Evolutionary conservation across 2,888 invertebrate species (phyloP).

Genomic region (Hypercompe scribonia): DNA sequence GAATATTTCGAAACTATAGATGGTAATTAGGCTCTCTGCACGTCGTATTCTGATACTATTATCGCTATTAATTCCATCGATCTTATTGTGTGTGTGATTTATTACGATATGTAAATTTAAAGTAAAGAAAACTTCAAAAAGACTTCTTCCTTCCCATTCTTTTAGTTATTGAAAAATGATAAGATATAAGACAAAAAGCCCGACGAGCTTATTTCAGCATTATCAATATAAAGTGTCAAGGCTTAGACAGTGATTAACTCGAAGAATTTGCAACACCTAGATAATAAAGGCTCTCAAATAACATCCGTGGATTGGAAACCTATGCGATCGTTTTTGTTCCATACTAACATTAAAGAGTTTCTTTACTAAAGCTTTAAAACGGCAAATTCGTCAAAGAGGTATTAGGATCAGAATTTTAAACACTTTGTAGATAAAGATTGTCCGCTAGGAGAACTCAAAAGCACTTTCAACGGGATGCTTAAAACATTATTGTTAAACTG

Average conservation of each 20-base stretch:
- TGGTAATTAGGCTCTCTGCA: too few species aligned
- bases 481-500: conserved; percentile 20
- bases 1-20: too few species aligned
- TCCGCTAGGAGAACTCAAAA: conserved; percentile 23
- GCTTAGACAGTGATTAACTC: not conserved
- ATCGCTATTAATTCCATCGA: too few species aligned
- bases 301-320: not conserved
- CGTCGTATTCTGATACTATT: too few species aligned
- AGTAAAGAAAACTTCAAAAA: too few species aligned
- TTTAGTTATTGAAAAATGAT: too few species aligned
- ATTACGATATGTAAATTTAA: too few species aligned
- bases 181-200: too few species aligned
- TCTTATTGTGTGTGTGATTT: too few species aligned
- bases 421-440: conserved; percentile 25
- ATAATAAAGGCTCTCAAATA: not conserved
- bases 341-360: not conserved
- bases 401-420: not conserved
- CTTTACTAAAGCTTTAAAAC: not conserved
- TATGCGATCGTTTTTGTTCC: not conserved
- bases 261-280: not conserved
- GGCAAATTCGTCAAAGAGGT: not conserved
- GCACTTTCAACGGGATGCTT: conserved; percentile 26
- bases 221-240: not conserved
- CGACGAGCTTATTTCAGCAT: not conserved
- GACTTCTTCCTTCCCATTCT: too few species aligned